phyloP scores from a whole-genome alignment of 2,797 vertebrate genomes.

The Melanotaenia boesemani region DNA sequence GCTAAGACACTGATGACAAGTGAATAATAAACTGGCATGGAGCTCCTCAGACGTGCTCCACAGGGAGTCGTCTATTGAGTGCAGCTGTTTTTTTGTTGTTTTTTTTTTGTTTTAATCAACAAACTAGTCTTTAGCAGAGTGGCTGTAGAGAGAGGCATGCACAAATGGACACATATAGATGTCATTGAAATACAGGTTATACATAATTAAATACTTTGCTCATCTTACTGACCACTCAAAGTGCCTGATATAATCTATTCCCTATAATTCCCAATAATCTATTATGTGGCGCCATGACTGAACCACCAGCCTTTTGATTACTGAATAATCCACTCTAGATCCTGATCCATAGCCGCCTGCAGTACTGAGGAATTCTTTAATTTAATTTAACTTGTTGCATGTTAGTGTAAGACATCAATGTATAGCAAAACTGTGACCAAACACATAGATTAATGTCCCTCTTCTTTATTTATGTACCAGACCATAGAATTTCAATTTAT shows the following conservation, averaged over 20 bases:
- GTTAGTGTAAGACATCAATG: not conserved
- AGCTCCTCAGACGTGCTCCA: conserved; percentile 62
- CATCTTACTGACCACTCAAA: not conserved
- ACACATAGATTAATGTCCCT: not conserved
- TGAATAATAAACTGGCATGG: conserved; percentile 72
- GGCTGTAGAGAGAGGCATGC: conserved; percentile 47
- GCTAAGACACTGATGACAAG: conserved; percentile 79
- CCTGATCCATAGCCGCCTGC: not conserved
- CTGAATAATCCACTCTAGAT: not conserved
- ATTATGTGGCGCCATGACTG: not conserved
- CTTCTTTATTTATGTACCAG: not conserved
- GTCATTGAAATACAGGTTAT: not conserved
- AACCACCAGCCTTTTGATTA: not conserved
- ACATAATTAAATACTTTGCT: not conserved
- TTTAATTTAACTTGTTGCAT: not conserved
- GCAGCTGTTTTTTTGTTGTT: conserved; percentile 67
- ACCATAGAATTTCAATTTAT: not conserved
- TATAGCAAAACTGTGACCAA: not conserved
- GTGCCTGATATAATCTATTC: not conserved
- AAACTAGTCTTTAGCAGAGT: conserved; percentile 61
- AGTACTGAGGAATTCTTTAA: not conserved
- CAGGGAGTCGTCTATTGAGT: conserved; percentile 74
- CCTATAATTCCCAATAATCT: not conserved
- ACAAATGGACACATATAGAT: conserved; percentile 31
- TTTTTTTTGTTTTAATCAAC: conserved; percentile 52